Base-by-base conservation (phyloP, 2,797 vertebrate genomes). In the Brotula barbata region DNA sequence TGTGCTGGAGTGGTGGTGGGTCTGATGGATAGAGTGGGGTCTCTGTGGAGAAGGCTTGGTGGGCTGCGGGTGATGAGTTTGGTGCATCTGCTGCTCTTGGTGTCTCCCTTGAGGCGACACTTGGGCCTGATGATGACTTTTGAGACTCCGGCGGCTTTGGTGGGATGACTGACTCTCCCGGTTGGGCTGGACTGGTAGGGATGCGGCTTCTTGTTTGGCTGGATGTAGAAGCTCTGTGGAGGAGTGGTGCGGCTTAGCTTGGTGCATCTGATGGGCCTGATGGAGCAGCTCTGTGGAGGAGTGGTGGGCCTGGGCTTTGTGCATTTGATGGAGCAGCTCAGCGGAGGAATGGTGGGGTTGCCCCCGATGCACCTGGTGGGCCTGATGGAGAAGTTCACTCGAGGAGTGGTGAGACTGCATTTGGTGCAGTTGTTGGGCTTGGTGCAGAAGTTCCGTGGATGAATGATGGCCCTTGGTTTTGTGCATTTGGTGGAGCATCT, bases 1-100 rank as follows among this genome's bases (percentile, higher is more conserved):
- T 11, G 76, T 44, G 79, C 70, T 64, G 28, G 85, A 79, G 79
- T 81, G 85, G 72, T 84, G 85, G 71, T 81, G 87, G 20, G 84
- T 89, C 64, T 89, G 85, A 58, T 90, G 88, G 41, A 84, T 85
- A 16, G 89, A 89, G 64, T 85, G 89, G 15, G 89, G 89, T 65
- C 88, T 85, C 74, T 89, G 86, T 1, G 89, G 86, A 40, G 87
- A 85, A 0, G 83, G 83, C 44, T 89, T 88, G 22, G 79, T 82
- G 43, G 84, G 85, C 61, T 89, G 87, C 1, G 87, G 82, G 37
- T 86, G 86, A 68, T 88, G 88, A n/a, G 43, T 73, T 56, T 82
- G 87, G 45, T 78, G 87, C 34, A 58, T 67, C 61, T 83, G 84
- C 51, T 84, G 85, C 51, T 85, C 77, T 50, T 83, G 83, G 50